Base-by-base conservation (phyloP, 2,888 invertebrate species). In the Schizaphis graminum region DNA sequence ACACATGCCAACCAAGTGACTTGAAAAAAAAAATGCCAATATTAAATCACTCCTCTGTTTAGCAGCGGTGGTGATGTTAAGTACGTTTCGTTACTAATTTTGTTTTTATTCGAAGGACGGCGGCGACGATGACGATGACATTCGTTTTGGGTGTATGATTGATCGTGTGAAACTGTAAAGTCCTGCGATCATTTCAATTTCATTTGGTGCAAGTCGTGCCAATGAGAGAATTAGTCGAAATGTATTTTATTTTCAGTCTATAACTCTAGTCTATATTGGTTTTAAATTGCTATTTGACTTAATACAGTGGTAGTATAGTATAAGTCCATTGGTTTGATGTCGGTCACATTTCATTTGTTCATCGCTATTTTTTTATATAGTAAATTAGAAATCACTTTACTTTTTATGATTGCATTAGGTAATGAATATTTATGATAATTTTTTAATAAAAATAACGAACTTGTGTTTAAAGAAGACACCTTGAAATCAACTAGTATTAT, bases 21-120 rank as follows among this genome's bases (percentile, higher is more conserved):
- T 92, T 13, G 53, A 87, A 67, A 89, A 93, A 88, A 92, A 93
- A 88, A 88, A 35, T 56, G 89, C 92, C 92, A 56, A 92, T 92
- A 92, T 92, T 91, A 91, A 91, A 84, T 49, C 47, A 92, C 91
- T 77, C 49, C 16, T 88, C 53, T 77, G 53, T 28, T 84, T 47
- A 47, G 47, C 53, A 28, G 35, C 13, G 16, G 28, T n/a, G 26
- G 11, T 16, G 10, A 35, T 16, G 49, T 91, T 21, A 35, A 67
- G 84, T 91, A 84, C 28, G 44, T 56, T 91, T 85, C 47, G 3
- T 91, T 57, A 28, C 57, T 86, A 11, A 86, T 56, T 13, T 41
- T 85, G 85, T 91, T 86, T 85, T 67, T 86, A 49, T 88, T 67
- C 92, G 88, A 49, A 49, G 16, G 67, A 35, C 61, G 47, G 47